Evolutionary conservation across 2,888 invertebrate species (phyloP), one percentile per base, ranked within the genome.

Genomic region (Polia nebulosa): DNA sequence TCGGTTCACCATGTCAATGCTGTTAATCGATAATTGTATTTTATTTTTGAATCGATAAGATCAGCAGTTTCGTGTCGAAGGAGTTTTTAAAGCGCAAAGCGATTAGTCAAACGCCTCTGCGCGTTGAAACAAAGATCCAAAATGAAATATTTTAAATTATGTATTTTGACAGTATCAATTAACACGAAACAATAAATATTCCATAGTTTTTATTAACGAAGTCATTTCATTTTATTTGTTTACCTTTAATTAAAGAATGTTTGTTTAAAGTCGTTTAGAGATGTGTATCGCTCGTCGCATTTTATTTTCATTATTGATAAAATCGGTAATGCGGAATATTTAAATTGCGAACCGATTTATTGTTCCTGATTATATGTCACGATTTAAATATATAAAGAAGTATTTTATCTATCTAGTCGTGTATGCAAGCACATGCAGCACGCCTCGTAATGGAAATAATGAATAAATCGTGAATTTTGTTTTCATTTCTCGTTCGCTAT

Each of bases 51-150:
- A 69, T 69, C 65, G 81, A 79, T 79, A 72, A 68, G 58, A 81
- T 78, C 70, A 32, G 25, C 55, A 17, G 58, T 65, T 57, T 65
- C 36, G 45, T 64, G 65, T 69, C 29, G 69, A 58, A 39, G 51
- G 60, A 76, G 51, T 61, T 67, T 66, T 72, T 63, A 72, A 61
- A 45, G 17, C 45, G 52, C 32, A 51, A 25, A 39, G 27, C 81
- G 57, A 78, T 81, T 81, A 72, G 71, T 83, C 69, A 82, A 77
- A 77, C 56, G 61, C 64, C 76, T 76, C 76, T 76, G 34, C 59
- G 47, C 41, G 41, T 58, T 45, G 53, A 59, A 79, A 79, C 53
- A 73, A 60, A 72, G 39, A 67, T 70, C 29, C 39, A 61, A 65
- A 62, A 73, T 57, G 25, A 53, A 53, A 74, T 68, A 67, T 64